A percentile compares a stretch with the other conserved stretches of the same genome.
Conservation (phyloP, 92 coral and sea anemone genomes). For the Hydrozoanthus gracilis region DNA sequence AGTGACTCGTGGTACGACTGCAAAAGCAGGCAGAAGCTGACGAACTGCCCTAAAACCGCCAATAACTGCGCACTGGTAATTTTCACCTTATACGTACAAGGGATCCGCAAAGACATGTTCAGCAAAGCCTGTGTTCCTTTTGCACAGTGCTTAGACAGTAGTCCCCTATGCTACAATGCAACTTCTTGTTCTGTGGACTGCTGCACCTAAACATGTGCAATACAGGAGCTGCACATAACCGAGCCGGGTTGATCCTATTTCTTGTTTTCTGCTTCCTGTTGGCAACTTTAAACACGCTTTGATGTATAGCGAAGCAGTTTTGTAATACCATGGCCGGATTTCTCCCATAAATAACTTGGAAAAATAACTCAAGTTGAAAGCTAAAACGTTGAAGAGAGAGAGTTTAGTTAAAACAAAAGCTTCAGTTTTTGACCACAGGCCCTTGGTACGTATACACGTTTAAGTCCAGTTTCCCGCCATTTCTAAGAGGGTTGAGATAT, state of each 20-base stretch:
- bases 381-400: too few relatives aligned
- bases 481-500: too few relatives aligned
- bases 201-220: constrained; percentile 10
- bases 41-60: constrained; percentile 56
- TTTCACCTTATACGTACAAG: constrained; percentile 25
- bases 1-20: constrained; percentile 67
- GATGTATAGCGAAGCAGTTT: background rate
- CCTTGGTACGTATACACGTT: too few relatives aligned
- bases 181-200: constrained; percentile 6
- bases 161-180: constrained; percentile 16
- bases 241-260: background rate
- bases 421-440: too few relatives aligned
- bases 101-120: constrained; percentile 41
- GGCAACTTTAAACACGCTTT: background rate
- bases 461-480: too few relatives aligned
- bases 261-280: background rate
- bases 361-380: too few relatives aligned
- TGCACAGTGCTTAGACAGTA: constrained; percentile 24
- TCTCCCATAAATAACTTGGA: too few relatives aligned
- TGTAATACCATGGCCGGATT: too few relatives aligned
- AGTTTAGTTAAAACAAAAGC: too few relatives aligned
- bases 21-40: constrained; percentile 48
- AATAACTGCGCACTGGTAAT: constrained; percentile 50
- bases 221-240: background rate
- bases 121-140: constrained; percentile 38